Base-by-base conservation (phyloP, 1,140 invertebrate genomes). In the Linepithema humile region DNA sequence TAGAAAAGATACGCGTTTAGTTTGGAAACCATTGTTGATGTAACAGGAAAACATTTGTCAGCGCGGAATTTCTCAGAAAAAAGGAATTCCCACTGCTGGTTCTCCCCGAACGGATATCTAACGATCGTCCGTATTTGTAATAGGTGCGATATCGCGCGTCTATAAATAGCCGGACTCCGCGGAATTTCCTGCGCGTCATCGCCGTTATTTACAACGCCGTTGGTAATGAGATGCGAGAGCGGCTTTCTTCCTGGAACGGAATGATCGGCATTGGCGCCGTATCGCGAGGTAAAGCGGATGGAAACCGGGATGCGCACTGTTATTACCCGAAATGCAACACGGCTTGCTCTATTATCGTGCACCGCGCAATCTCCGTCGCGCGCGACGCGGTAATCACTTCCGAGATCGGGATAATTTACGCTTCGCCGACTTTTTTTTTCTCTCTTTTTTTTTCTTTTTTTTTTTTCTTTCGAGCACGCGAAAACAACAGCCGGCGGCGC, bases 161-260 rank as follows among this genome's bases (percentile, higher is more conserved):
- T 89, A 89, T 89, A 88, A 88, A 89, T 89, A 89, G 70, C 60
- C 64, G 72, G 73, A 53, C 69, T 85, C 73, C 38, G 45, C 53
- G 86, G 86, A 86, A 89, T 88, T 89, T 89, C 87, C 87, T 74
- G 69, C 83, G 87, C 88, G 88, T 88, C 86, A 89, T 65, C 80
- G 69, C 59, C 50, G 84, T 88, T 89, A 89, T 89, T 89, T 89
- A 86, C 88, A 89, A 80, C 84, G 80, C n/a, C 60, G 7, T 45
- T 55, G 77, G 6, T 85, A 84, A 85, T 83, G 69, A 86, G 84
- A 89, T 80, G 80, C 86, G 74, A 88, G 55, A 67, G 75, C 67
- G 72, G 57, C 88, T 89, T 89, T 88, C 86, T 89, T 89, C 87
- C 69, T 60, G 80, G 88, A 89, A 89, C 50, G 26, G 35, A 38